phyloP scores from a whole-genome alignment of 2,797 vertebrate genomes.

The Podarcis lilfordi region DNA sequence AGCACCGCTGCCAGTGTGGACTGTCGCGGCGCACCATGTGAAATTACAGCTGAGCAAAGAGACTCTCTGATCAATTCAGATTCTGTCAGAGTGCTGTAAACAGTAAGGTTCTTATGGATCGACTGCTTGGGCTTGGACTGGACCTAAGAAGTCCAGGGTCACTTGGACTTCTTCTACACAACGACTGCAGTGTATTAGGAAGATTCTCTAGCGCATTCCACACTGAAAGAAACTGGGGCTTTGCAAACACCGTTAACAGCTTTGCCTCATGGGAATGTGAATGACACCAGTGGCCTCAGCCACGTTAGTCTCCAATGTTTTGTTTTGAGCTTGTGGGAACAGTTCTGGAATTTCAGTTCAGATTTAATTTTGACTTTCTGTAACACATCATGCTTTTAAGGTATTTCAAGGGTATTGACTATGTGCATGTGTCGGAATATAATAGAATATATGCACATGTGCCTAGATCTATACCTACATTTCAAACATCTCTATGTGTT shows the following conservation, averaged over 20 bases:
- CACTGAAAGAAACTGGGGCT: constrained; percentile 1
- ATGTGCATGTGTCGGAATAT: constrained; percentile 41
- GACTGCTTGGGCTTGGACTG: constrained; percentile 57
- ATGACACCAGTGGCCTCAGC: background rate
- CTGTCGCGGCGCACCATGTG: constrained; percentile 44
- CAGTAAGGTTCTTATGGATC: constrained; percentile 50
- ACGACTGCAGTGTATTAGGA: background rate
- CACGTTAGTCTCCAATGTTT: background rate
- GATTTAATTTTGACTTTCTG: background rate
- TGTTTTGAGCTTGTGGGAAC: background rate
- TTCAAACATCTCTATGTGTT: constrained; percentile 2
- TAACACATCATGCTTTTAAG: constrained; percentile 7
- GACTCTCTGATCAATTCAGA: constrained; percentile 46
- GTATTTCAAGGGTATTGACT: constrained; percentile 44
- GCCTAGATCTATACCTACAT: background rate
- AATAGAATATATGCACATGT: constrained; percentile 42
- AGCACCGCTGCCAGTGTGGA: constrained; percentile 13
- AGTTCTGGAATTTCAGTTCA: constrained; percentile 6
- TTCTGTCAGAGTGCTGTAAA: constrained; percentile 66
- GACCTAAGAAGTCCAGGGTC: constrained; percentile 22
- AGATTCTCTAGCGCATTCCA: background rate
- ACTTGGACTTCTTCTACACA: constrained; percentile 1
- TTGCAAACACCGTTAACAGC: background rate
- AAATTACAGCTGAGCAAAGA: constrained; percentile 49
- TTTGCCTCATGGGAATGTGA: background rate